Conservation (phyloP, 2,797 vertebrate species). For the Pseudochirops cupreus region DNA sequence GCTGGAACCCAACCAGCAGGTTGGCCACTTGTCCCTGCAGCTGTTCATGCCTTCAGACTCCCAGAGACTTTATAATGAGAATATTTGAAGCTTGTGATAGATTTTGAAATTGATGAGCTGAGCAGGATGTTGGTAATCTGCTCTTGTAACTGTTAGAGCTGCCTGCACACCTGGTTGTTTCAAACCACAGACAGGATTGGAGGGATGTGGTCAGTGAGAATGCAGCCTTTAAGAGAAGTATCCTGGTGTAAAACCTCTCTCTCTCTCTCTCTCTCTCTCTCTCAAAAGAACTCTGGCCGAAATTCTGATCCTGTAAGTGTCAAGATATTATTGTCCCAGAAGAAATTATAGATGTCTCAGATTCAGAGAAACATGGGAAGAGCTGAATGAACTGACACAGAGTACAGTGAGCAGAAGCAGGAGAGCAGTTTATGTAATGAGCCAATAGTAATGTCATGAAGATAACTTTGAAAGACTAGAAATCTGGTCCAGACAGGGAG, state of each 20-base stretch:
- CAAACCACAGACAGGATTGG: conserved; percentile 50
- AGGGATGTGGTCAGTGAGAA: conserved; percentile 18
- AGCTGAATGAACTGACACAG: not conserved
- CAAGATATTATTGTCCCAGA: not conserved
- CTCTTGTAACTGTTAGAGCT: not conserved
- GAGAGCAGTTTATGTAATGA: not conserved
- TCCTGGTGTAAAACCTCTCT: not conserved
- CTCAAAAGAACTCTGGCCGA: not conserved
- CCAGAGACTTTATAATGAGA: conserved; percentile 46
- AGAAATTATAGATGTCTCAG: not conserved
- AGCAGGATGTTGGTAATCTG: conserved; percentile 24
- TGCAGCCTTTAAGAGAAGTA: conserved; percentile 22
- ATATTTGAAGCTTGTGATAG: not conserved
- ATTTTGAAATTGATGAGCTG: not conserved
- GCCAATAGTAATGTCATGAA: not conserved
- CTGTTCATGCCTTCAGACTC: conserved; percentile 8
- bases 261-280: too few relatives aligned
- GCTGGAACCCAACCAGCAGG: conserved; percentile 27
- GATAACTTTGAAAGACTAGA: not conserved
- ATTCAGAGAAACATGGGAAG: not conserved
- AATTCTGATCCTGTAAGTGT: not conserved
- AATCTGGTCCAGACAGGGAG: too few relatives aligned
- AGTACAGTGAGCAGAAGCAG: not conserved
- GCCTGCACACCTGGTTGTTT: conserved; percentile 29
- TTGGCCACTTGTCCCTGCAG: conserved; percentile 26